These are phyloP conservation scores for Meloidogyne hapla DNA, from an alignment of 1,140 invertebrate genomes.

Conservation along the genomic window DNA sequence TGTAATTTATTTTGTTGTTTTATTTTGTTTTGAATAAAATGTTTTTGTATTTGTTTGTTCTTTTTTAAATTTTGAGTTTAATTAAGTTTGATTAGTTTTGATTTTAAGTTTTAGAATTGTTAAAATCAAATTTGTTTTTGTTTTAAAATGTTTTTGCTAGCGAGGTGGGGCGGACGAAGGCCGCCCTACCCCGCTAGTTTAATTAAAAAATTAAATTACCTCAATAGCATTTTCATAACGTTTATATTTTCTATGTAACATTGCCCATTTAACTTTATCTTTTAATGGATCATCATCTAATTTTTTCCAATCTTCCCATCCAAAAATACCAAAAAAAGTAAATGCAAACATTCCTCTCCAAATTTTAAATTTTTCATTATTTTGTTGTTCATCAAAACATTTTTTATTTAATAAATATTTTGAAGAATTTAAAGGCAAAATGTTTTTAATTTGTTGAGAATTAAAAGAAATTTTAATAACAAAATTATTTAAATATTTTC, in stretches of 20 bases:
- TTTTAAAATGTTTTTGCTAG: too few species aligned
- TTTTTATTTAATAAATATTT: not conserved
- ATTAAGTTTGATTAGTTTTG: too few species aligned
- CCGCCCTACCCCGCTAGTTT: too few species aligned
- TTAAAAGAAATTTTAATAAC: too few species aligned
- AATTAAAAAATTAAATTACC: conserved; percentile 21
- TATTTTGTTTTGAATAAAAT: too few species aligned
- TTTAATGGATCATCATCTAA: conserved; percentile 62
- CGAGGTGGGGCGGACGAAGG: too few species aligned
- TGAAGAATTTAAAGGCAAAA: not conserved
- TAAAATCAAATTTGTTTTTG: too few species aligned
- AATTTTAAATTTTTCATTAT: not conserved
- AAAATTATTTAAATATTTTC: not conserved
- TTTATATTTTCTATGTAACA: conserved; percentile 56
- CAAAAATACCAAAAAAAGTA: conserved; percentile 12
- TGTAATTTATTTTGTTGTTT: too few species aligned
- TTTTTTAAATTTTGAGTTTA: too few species aligned
- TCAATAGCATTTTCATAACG: conserved; percentile 54
- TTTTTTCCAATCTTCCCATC: not conserved
- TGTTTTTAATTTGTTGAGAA: too few species aligned
- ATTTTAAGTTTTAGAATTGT: too few species aligned
- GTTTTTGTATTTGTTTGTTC: too few species aligned
- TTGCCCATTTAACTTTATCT: conserved; percentile 63
- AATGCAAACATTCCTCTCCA: not conserved
- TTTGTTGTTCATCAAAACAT: not conserved